Evolutionary conservation across 2,113 vertebrate species (phyloP), one percentile per base, ranked within the genome.

Genomic region (Sprattus sprattus): DNA sequence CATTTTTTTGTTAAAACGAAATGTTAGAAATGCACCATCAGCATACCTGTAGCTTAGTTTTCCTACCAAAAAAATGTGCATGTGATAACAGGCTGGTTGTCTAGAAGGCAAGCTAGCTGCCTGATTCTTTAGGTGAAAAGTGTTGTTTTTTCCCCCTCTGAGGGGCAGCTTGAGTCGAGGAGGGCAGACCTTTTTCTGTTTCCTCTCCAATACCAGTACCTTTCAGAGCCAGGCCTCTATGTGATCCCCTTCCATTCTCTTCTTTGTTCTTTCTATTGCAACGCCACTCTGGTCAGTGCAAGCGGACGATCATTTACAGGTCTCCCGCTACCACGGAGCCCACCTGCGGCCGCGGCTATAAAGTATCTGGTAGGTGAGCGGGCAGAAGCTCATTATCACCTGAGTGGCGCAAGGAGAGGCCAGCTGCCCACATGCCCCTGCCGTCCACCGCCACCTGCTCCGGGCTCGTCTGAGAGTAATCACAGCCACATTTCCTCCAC

Each of bases 371-470:
- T 64, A 64, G 57, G 57, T 64, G 57, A 64, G 57, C 57, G 22
- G 57, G 20, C 57, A 64, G 57, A 64, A 64, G 57, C 20, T 64
- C 57, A 64, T 64, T 64, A 64, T 64, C 57, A 64, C 57, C 57
- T 64, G 57, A 9, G 57, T 0, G 57, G 20, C 22, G 57, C 57
- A 2, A n/a, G 57, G 57, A 64, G 57, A 64, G 6, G 22, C 57
- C 57, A 64, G 57, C 57, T 64, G 57, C 57, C 22, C 20, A n/a
- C 22, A n/a, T 22, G 57, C 20, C 57, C 9, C 57, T 64, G 22
- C 57, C 9, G 57, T n/a, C 57, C 20, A n/a, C 22, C 57, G 22
- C 57, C 57, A 64, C 57, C 57, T 64, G 57, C 57, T 64, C 57
- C 57, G 5, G 22, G 22, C 15, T 49, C 15, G 18, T 5, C 0